Conservation (phyloP, 2,797 vertebrate species). For the Garrulus glandarius region DNA sequence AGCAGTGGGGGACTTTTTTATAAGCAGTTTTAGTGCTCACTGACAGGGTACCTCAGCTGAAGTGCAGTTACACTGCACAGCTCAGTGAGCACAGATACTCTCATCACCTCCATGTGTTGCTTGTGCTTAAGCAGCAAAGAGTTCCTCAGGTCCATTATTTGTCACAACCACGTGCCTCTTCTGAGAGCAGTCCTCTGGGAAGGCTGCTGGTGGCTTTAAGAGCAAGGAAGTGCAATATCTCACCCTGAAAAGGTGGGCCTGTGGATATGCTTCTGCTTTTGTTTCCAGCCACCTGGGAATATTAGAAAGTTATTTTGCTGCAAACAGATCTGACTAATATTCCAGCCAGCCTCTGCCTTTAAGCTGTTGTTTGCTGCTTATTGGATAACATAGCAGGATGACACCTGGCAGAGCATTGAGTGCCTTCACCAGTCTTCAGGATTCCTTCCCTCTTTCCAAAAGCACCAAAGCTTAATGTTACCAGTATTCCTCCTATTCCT, state of each 20-base stretch:
- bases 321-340: background rate
- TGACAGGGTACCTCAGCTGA: background rate
- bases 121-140: background rate
- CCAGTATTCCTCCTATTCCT: background rate
- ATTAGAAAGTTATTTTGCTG: background rate
- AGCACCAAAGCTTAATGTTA: background rate
- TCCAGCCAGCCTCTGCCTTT: background rate
- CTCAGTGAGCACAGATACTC: background rate
- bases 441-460: background rate
- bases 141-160: background rate
- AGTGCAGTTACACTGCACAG: background rate
- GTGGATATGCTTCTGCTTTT: background rate
- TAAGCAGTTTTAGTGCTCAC: background rate
- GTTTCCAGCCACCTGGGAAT: background rate
- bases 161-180: fast-evolving
- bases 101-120: fast-evolving
- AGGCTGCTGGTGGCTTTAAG: background rate
- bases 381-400: background rate
- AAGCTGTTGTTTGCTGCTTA: background rate
- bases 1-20: background rate
- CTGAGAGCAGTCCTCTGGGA: background rate
- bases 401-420: background rate
- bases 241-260: background rate
- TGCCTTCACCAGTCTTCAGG: background rate
- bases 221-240: background rate